A percentile compares a stretch with the other conserved stretches of the same genome.
phyloP scores from a whole-genome alignment of 2,113 vertebrate genomes.

The Pelmatolapia mariae region DNA sequence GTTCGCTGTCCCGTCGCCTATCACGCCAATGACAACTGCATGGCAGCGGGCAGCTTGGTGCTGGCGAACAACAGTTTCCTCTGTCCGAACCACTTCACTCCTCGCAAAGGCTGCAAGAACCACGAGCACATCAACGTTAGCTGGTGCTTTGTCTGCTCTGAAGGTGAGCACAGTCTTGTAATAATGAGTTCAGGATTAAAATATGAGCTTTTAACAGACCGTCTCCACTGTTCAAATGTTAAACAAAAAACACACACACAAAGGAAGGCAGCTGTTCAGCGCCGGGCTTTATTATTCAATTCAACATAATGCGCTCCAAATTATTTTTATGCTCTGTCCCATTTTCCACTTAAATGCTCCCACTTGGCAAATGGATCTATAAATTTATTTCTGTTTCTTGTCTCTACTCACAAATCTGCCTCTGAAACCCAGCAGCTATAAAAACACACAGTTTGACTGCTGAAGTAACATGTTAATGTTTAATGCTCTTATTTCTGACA shows the following conservation, averaged over 20 bases:
- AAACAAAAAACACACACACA: neutral
- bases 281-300: neutral
- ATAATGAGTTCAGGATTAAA: neutral
- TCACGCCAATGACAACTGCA: slow-evolving; percentile 94
- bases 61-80: slow-evolving; percentile 97
- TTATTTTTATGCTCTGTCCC: neutral
- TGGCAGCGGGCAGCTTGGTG: slow-evolving; percentile 92
- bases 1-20: slow-evolving; percentile 98
- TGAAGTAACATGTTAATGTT: neutral
- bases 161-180: slow-evolving; percentile 75
- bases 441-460: neutral
- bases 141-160: slow-evolving; percentile 99
- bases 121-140: slow-evolving; percentile 98
- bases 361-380: neutral
- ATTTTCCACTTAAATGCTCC: neutral
- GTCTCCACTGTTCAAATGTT: neutral
- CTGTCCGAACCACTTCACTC: slow-evolving; percentile 95
- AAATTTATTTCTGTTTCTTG: neutral
- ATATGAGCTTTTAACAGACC: neutral
- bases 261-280: neutral
- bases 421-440: neutral
- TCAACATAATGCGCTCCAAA: neutral
- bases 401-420: neutral
- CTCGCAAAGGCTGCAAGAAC: slow-evolving; percentile 92
- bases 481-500: neutral